Evolutionary conservation across 2,797 vertebrate genomes (phyloP).

Genomic region (Dermochelys coriacea): DNA sequence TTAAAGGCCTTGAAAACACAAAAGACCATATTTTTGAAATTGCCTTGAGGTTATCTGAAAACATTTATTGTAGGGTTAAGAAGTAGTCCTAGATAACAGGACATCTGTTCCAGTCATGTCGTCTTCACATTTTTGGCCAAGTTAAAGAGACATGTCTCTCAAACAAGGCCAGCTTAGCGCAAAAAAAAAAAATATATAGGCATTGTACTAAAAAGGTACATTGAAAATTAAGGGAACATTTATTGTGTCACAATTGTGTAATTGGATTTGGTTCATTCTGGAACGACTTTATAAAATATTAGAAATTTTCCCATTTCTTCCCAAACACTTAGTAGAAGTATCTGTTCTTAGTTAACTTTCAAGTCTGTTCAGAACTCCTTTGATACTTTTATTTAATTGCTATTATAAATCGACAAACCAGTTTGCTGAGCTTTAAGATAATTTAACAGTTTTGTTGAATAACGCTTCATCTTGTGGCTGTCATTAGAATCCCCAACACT

Average conservation of each 20-base stretch:
- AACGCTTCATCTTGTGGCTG: background rate
- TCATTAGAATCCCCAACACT: background rate
- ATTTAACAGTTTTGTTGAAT: background rate
- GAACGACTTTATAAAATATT: background rate
- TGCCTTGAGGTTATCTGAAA: no score
- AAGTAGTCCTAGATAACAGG: no score
- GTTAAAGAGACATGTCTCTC: no score
- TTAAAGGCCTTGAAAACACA: no score
- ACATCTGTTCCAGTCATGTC: no score
- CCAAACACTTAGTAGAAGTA: background rate
- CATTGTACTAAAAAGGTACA: background rate
- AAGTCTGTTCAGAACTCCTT: accelerated
- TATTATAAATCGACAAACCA: accelerated
- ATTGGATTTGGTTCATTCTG: background rate
- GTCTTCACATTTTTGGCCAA: no score
- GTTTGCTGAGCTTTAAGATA: background rate
- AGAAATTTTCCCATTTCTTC: background rate
- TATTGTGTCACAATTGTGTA: background rate
- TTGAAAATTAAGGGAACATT: background rate
- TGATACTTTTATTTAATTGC: background rate
- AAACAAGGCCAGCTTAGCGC: no score
- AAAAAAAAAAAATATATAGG: background rate
- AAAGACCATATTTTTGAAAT: no score
- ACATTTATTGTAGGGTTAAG: no score
- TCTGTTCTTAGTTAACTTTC: background rate